A percentile compares a stretch with the other conserved stretches of the same genome.
Conservation (phyloP, 2,797 vertebrate genomes). For the Phataginus tricuspis region DNA sequence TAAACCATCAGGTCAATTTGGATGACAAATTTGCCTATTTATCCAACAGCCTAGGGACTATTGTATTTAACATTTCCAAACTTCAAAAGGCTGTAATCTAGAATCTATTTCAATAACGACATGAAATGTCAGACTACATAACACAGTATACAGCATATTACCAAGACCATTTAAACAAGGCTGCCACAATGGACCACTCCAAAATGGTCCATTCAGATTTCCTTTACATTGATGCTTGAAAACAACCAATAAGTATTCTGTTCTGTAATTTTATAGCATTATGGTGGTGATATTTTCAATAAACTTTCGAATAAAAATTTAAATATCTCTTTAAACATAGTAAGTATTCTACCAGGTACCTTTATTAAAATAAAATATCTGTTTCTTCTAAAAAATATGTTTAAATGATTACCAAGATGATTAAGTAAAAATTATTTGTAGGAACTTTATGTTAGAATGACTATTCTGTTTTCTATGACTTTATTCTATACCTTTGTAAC, state of each 20-base stretch:
- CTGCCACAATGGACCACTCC: not conserved
- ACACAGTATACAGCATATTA: not conserved
- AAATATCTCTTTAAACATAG: not conserved
- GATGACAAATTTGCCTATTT: not conserved
- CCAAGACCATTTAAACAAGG: not conserved
- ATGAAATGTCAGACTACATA: not conserved
- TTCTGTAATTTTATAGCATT: not conserved
- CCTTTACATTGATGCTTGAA: not conserved
- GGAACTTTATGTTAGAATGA: not conserved
- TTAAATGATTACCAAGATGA: not conserved
- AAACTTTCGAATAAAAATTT: not conserved
- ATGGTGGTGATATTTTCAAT: not conserved
- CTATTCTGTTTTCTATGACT: not conserved
- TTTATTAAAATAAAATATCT: not conserved
- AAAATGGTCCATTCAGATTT: not conserved
- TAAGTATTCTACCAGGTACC: not conserved
- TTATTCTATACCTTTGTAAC: not conserved
- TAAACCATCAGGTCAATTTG: not conserved
- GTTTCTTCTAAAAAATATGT: not conserved
- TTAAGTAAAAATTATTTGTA: not conserved
- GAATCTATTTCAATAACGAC: not conserved
- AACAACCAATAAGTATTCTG: not conserved
- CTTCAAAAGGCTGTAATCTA: not conserved
- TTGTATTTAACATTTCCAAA: not conserved
- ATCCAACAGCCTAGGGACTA: not conserved